phyloP scores from a whole-genome alignment of 2,113 vertebrate species.

The Rhynchomys soricoides region DNA sequence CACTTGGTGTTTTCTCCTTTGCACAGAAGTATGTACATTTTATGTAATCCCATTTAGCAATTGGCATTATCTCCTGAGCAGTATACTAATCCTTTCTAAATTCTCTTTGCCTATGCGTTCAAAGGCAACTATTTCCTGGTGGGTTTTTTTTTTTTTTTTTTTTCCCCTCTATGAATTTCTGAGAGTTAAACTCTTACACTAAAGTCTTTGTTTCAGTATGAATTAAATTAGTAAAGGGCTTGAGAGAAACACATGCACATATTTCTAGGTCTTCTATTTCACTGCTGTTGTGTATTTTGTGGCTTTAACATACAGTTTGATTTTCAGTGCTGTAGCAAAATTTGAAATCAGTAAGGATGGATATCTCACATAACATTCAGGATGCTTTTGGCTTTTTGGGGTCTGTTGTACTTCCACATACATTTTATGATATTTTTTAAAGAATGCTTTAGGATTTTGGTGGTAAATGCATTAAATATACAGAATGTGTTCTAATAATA shows the following conservation, averaged over 20 bases:
- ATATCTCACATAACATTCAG: background rate
- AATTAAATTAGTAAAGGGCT: background rate
- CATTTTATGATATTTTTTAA: background rate
- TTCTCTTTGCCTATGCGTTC: background rate
- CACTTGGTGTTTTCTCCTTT: background rate
- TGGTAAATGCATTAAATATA: background rate
- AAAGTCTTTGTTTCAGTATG: background rate
- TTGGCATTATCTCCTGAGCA: background rate
- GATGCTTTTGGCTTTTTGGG: background rate
- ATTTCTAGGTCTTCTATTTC: background rate
- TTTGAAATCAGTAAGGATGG: background rate
- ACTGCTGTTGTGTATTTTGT: background rate
- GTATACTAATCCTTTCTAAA: background rate
- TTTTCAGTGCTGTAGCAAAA: background rate
- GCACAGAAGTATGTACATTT: background rate
- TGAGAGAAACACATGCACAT: background rate
- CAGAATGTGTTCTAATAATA: background rate
- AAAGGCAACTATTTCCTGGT: background rate
- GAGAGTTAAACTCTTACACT: background rate
- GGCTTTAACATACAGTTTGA: background rate
- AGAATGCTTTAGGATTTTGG: background rate
- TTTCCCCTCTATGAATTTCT: too few species aligned
- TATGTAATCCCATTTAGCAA: background rate
- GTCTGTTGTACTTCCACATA: background rate
- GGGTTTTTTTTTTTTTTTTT: background rate